These are phyloP conservation scores for Gallinago paraguaiae DNA, from an alignment of 2,113 vertebrate species.

Conservation along the genomic window DNA sequence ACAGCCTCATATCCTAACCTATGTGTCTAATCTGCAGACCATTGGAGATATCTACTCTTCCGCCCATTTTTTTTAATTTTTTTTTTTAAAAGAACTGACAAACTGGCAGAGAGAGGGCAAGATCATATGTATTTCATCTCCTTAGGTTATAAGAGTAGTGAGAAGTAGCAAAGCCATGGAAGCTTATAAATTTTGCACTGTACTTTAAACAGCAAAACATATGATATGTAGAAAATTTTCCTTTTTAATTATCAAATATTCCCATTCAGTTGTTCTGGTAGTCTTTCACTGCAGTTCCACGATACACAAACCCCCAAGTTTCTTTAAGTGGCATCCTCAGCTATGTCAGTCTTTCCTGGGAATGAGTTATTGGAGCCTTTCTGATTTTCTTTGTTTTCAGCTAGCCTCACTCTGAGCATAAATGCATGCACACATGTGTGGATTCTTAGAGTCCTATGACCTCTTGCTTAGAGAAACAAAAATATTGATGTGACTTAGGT, in stretches of 20 bases:
- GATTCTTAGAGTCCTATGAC: not conserved
- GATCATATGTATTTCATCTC: accelerated
- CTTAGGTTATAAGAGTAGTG: not conserved
- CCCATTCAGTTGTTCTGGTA: not conserved
- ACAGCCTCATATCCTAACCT: not conserved
- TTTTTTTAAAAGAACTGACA: not conserved
- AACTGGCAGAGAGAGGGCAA: not conserved
- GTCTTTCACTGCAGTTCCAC: conserved; percentile 9
- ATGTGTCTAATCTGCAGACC: not conserved
- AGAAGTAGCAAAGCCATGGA: not conserved
- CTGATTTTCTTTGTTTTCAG: not conserved
- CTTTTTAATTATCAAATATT: conserved; percentile 26
- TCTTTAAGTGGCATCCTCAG: not conserved
- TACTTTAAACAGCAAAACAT: not conserved
- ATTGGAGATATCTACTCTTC: not conserved
- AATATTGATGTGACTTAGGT: not conserved
- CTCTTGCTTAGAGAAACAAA: not conserved
- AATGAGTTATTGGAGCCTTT: accelerated
- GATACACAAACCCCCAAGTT: not conserved
- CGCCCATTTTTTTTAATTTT: not conserved
- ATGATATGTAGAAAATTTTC: not conserved
- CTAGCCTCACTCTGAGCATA: not conserved
- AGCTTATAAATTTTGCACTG: not conserved
- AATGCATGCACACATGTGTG: accelerated
- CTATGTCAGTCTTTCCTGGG: not conserved